Evolutionary conservation across 2,888 invertebrate species (phyloP), one percentile per base, ranked within the genome.

Genomic region (Brachypterus glaber): DNA sequence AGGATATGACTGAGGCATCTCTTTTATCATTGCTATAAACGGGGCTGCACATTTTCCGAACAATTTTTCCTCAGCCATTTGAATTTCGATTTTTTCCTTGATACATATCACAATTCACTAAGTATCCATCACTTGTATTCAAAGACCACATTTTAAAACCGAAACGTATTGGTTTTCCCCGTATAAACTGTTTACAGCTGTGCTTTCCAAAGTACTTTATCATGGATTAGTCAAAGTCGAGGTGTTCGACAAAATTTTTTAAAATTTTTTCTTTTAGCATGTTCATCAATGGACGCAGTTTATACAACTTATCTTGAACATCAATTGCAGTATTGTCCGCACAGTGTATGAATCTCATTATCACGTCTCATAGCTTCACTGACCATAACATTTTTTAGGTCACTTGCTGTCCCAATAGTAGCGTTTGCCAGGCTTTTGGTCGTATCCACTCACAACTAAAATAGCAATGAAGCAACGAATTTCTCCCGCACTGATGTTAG

Each of bases 161-260:
- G 9, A 40, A 40, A 3, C 33, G 11, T 14, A 40, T 40, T 3
- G 50, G 52, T 34, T 52, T 53, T 15, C 51, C 53, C 25, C 46
- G 46, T 13, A 53, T 52, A 32, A 44, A 50, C 39, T 51, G 45
- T 30, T 51, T 51, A 37, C 47, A 49, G 21, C 44, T 40, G 33
- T 50, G 49, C 24, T 43, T 31, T 7, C 49, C 50, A 35, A 38
- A 54, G 43, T 50, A 54, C 37, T 42, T 35, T 0, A 52, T 39
- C 49, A 51, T 50, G 27, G 39, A 36, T 33, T 49, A 51, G 35
- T 51, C 52, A 16, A 40, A 48, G 31, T 16, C 34, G 30, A 33
- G 13, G 64, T 2, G 84, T 60, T 21, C 30, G 12, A 7, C 21
- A 9, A 21, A 21, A 31, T 35, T 16, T n/a, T 29, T 8, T 12